Conservation (phyloP, 2,888 invertebrate species). For the Invenusta paracnida region DNA sequence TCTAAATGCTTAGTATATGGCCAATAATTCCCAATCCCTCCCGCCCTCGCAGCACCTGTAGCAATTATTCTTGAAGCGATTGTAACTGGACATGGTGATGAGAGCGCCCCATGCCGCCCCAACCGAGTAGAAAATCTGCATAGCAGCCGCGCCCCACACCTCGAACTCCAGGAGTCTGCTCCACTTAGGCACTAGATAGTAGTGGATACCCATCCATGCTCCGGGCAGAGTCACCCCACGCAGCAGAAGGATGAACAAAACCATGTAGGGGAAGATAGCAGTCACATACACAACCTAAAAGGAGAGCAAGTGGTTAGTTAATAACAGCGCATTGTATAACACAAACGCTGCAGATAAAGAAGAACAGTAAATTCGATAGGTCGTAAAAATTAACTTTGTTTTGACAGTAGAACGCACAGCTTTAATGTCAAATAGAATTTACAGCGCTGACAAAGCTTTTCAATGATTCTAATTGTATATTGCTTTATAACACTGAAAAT, state of each 20-base stretch:
- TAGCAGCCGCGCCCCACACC: conserved; percentile 60
- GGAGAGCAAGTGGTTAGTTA: neutral
- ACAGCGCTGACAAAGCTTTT: too few species aligned
- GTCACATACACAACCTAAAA: conserved; percentile 53
- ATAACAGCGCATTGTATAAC: too few species aligned
- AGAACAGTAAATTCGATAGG: too few species aligned
- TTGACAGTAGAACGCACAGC: too few species aligned
- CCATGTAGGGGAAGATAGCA: conserved; percentile 49
- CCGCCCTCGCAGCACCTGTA: conserved; percentile 12
- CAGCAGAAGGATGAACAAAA: conserved; percentile 48
- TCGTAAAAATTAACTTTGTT: too few species aligned
- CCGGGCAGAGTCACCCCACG: conserved; percentile 51
- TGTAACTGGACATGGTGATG: conserved; percentile 52
- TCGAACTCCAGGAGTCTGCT: conserved; percentile 46
- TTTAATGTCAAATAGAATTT: too few species aligned
- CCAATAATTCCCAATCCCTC: neutral
- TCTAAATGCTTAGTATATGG: too few species aligned
- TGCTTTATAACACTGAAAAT: too few species aligned
- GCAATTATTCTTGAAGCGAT: conserved; percentile 36
- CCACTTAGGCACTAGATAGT: conserved; percentile 52
- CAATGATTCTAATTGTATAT: too few species aligned
- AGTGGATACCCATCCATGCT: conserved; percentile 50
- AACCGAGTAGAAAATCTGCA: conserved; percentile 61
- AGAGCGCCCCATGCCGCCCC: conserved; percentile 58
- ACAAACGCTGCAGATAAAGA: too few species aligned